Evolutionary conservation across 2,797 vertebrate species (phyloP), one percentile per base, ranked within the genome.

Genomic region (Saxicola maurus): DNA sequence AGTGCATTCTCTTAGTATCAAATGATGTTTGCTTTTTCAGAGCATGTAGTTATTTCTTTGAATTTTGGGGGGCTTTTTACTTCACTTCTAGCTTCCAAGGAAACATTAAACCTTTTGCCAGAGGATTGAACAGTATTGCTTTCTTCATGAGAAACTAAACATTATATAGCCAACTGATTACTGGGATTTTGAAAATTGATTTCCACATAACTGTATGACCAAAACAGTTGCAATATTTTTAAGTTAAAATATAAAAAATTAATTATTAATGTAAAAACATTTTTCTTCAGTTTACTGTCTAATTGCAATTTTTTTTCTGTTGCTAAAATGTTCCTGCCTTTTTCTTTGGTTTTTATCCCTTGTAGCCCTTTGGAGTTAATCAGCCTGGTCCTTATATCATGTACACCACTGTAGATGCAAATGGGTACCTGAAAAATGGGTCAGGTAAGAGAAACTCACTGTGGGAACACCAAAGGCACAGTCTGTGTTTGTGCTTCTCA

Each of bases 371-470:
- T 35, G 99, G 99, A 82, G 99, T 99, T 48, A 99, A 99, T 93
- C 99, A 99, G 87, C 99, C 99, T 7, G 99, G 99, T 68, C 99
- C 99, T 30, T 99, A 99, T 77, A 98, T 99, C 96, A 99, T 97
- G 98, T 99, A 99, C 95, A 99, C 98, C 67, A 98, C 99, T 2
- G 97, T 98, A 82, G 99, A 99, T 95, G 98, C 99, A 45, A 99
- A 99, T 13, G 99, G 99, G 23, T 97, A 98, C 92, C 97, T 98
- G 93, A 99, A 99, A 96, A 99, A 99, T 12, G 98, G 98, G 42
- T 99, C 99, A 94, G 99, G 99, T 99, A 96, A 98, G 98, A 24
- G 30, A 15, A 86, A 21, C 27, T 81, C 40, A 2, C 31, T 51
- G 25, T 38, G 48, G 45, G 33, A 75, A n/a, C 30, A 49, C 12